These are phyloP conservation scores for Holothuria scabra DNA, from an alignment of 53 echinoderm and acorn worm genomes.

Conservation along the genomic window DNA sequence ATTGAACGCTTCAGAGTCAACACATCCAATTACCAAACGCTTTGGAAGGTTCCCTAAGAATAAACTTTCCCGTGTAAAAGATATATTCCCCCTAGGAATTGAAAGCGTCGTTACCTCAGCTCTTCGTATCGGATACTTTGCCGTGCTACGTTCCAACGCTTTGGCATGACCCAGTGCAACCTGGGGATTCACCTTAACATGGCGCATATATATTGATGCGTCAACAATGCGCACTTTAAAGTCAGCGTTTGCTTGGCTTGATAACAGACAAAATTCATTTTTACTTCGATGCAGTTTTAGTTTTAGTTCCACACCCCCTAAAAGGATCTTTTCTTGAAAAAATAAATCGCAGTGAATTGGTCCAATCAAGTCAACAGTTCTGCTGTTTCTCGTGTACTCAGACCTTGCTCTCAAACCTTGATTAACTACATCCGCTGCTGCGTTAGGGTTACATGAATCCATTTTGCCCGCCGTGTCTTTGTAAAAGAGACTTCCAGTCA, in stretches of 20 bases:
- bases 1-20: too few species aligned
- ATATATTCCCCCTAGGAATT: neutral
- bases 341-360: constrained; percentile 61
- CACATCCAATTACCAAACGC: too few species aligned
- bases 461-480: constrained; percentile 58
- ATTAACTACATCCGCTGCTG: neutral
- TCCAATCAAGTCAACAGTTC: constrained; percentile 29
- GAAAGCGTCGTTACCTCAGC: constrained; percentile 54
- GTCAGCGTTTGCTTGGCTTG: constrained; percentile 60
- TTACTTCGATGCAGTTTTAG: constrained; percentile 67
- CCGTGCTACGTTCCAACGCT: constrained; percentile 37
- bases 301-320: constrained; percentile 65
- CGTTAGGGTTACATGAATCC: neutral
- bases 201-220: constrained; percentile 60
- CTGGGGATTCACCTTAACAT: constrained; percentile 50
- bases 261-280: constrained; percentile 14
- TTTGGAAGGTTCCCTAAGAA: too few species aligned
- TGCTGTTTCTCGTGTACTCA: constrained; percentile 9
- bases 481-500: constrained; percentile 62
- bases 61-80: too few species aligned
- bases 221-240: constrained; percentile 13
- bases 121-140: constrained; percentile 1
- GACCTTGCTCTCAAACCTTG: constrained; percentile 25
- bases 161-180: constrained; percentile 51
- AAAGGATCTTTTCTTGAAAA: constrained; percentile 61